Base-by-base conservation (phyloP, 2,888 invertebrate species). In the Sinotaia quadrata region DNA sequence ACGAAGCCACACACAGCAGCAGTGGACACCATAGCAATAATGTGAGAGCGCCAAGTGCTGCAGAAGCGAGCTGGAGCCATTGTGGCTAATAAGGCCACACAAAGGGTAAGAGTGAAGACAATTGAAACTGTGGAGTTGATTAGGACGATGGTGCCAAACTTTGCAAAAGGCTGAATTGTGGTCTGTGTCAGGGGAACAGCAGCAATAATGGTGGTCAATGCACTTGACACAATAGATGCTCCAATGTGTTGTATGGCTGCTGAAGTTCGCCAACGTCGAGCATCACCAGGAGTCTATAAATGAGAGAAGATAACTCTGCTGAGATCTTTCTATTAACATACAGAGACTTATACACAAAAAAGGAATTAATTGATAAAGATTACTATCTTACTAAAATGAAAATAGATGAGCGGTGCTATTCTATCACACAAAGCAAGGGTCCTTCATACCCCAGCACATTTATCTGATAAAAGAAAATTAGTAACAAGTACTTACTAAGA, bases 81-180 rank as follows among this genome's bases (percentile, higher is more conserved):
- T 10, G 81, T 73, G 37, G 79, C 76, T 49, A 86, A 78, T 49
- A 85, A 73, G 8, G 84, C 83, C 7, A 81, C 75, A 67, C 85
- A 82, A 18, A 83, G 79, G 15, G 84, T 82, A 33, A 86, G 75
- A 2, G 85, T 81, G 72, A 83, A 84, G 24, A 84, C 36, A 61
- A 86, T 83, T 51, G 84, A 81, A 18, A 86, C 81, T 8, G 81
- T 74, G 2, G 85, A 85, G 75, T 85, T 86, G 69, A 86, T 84
- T 44, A 84, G 82, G n/a, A 86, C 77, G 67, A 86, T 86, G 68
- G 81, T 74, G 21, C 86, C 86, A 76, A 86, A 86, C 67, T 85
- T 83, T 60, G 85, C 75, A 67, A 86, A 86, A 4, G 86, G 86
- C 62, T 80, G 81, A 58, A 86, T 85, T 54, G 76, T 78, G 10